phyloP scores from a whole-genome alignment of 37 sponge, comb jelly and placozoan species.

The Oopsacas minuta region DNA sequence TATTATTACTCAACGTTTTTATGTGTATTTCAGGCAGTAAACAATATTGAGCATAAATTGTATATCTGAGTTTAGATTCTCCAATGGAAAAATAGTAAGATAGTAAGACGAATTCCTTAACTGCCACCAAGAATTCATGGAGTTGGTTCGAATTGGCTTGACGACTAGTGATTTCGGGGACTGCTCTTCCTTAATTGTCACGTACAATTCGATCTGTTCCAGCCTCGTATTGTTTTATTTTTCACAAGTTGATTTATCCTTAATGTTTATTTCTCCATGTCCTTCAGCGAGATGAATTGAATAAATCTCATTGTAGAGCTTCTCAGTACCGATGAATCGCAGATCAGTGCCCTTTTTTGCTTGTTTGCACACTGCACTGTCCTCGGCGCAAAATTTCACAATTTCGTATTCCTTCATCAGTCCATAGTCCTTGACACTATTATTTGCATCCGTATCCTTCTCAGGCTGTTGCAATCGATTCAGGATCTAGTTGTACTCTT shows the following conservation, averaged over 20 bases:
- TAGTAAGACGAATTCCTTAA: neutral
- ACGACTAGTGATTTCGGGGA: neutral
- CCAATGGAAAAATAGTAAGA: neutral
- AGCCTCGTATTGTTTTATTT: neutral
- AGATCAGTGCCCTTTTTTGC: neutral
- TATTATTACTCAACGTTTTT: neutral
- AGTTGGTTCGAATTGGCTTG: neutral
- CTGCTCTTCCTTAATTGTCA: neutral
- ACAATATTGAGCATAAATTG: neutral
- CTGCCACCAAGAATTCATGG: neutral
- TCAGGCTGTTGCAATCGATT: too few relatives aligned
- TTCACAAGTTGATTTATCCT: neutral
- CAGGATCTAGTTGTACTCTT: too few relatives aligned
- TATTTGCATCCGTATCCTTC: too few relatives aligned
- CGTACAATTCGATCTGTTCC: neutral
- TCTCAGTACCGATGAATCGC: neutral
- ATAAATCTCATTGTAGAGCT: neutral
- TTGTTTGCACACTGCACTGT: neutral
- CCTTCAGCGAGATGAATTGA: neutral
- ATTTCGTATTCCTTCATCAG: neutral
- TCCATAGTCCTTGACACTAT: too few relatives aligned
- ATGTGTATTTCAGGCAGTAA: neutral
- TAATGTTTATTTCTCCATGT: neutral
- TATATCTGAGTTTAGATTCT: neutral
- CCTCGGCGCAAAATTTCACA: neutral